Evolutionary conservation across 2,797 vertebrate species (phyloP).

Genomic region (Pangasius krempfi): DNA sequence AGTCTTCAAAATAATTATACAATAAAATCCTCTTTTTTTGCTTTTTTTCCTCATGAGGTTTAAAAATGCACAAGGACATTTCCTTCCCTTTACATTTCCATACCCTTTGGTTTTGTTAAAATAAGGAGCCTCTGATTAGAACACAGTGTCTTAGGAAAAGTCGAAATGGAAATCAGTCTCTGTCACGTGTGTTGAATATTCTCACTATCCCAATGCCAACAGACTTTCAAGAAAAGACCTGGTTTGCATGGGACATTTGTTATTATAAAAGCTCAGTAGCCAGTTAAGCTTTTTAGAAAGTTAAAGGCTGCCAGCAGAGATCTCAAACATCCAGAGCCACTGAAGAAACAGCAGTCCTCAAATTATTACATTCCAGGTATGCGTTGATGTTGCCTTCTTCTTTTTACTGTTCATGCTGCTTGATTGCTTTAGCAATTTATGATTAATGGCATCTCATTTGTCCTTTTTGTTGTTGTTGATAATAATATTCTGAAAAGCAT

Average conservation of each 20-base stretch:
- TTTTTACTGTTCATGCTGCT: not conserved
- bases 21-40: not conserved
- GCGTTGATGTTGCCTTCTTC: not conserved
- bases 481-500: not conserved
- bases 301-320: not conserved
- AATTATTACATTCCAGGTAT: slow-evolving; percentile 10
- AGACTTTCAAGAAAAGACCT: not conserved
- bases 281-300: not conserved
- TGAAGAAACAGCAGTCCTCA: not conserved
- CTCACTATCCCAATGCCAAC: not conserved
- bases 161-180: not conserved
- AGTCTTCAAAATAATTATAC: not conserved
- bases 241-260: not conserved
- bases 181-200: not conserved
- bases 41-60: not conserved
- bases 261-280: not conserved
- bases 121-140: not conserved
- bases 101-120: slow-evolving; percentile 21
- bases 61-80: not conserved
- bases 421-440: not conserved
- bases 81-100: not conserved
- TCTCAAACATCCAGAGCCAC: not conserved
- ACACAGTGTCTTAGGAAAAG: not conserved
- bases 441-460: not conserved
- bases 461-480: not conserved